Percentiles rank a stretch among this genome's conserved stretches.
Evolutionary conservation across 1,140 invertebrate genomes (phyloP).

Genomic region (Drosophila ohnishii): DNA sequence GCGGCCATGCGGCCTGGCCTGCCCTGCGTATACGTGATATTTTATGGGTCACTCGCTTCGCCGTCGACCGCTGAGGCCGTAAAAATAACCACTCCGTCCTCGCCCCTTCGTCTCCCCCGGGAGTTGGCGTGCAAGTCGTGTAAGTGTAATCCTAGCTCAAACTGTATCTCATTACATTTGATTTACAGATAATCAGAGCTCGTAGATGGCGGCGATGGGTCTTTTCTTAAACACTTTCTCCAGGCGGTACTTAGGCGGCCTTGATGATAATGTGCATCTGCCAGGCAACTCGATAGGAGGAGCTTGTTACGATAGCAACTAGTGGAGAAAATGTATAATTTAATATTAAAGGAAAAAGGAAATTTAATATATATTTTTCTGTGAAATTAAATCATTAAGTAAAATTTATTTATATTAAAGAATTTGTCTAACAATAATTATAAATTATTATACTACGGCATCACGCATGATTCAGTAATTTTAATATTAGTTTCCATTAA

Average conservation of each 20-base stretch:
- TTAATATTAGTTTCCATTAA: background rate
- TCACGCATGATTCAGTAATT: background rate
- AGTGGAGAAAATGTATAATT: background rate
- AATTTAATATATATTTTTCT: background rate
- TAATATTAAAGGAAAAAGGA: background rate
- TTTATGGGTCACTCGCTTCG: slow-evolving; percentile 77
- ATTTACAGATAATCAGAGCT: slow-evolving; percentile 62
- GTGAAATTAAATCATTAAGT: background rate
- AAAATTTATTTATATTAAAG: background rate
- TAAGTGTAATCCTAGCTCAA: slow-evolving; percentile 53
- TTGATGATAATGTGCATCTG: background rate
- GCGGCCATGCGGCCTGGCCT: slow-evolving; percentile 30
- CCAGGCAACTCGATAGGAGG: background rate
- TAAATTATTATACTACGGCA: no score
- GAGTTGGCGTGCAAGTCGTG: slow-evolving; percentile 30
- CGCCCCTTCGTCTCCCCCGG: slow-evolving; percentile 1
- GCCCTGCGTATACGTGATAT: slow-evolving; percentile 76
- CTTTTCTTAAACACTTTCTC: slow-evolving; percentile 41
- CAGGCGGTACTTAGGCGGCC: slow-evolving; percentile 26
- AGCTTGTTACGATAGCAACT: background rate
- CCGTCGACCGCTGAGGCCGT: slow-evolving; percentile 43
- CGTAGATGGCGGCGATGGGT: slow-evolving; percentile 20
- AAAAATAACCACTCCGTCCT: slow-evolving; percentile 37
- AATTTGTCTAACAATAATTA: no score
- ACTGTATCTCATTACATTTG: slow-evolving; percentile 65